These are phyloP conservation scores for Xenopus laevis DNA, from an alignment of 2,113 vertebrate genomes.

Conservation along the genomic window DNA sequence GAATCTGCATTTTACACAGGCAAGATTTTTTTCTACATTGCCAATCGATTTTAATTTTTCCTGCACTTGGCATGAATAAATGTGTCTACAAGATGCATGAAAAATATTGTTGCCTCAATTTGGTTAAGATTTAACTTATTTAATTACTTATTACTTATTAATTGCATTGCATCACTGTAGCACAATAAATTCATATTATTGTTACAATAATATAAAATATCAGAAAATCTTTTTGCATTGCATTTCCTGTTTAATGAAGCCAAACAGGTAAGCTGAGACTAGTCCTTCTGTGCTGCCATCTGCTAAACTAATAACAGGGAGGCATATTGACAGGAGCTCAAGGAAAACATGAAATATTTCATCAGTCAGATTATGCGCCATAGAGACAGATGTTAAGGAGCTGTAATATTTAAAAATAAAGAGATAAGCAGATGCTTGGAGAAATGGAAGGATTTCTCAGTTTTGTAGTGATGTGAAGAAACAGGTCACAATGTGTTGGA, in stretches of 20 bases:
- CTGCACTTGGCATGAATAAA: too few relatives aligned
- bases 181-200: constrained; percentile 35
- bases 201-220: constrained; percentile 36
- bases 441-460: constrained; percentile 53
- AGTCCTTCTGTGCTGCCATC: constrained; percentile 62
- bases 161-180: constrained; percentile 3
- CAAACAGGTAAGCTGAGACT: constrained; percentile 67
- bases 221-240: constrained; percentile 26
- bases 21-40: too few relatives aligned
- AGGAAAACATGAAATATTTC: constrained; percentile 80
- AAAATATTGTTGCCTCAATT: background rate
- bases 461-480: constrained; percentile 21
- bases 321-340: constrained; percentile 79
- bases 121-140: background rate
- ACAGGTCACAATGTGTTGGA: constrained; percentile 31
- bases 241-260: constrained; percentile 52
- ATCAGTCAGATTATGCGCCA: constrained; percentile 77
- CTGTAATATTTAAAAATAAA: constrained; percentile 77
- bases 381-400: constrained; percentile 79
- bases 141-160: background rate
- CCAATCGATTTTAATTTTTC: too few relatives aligned
- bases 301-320: constrained; percentile 73
- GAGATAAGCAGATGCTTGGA: constrained; percentile 73
- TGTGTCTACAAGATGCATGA: too few relatives aligned
- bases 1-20: too few relatives aligned